phyloP scores from a whole-genome alignment of 2,113 vertebrate species.

The Oryzias melastigma region DNA sequence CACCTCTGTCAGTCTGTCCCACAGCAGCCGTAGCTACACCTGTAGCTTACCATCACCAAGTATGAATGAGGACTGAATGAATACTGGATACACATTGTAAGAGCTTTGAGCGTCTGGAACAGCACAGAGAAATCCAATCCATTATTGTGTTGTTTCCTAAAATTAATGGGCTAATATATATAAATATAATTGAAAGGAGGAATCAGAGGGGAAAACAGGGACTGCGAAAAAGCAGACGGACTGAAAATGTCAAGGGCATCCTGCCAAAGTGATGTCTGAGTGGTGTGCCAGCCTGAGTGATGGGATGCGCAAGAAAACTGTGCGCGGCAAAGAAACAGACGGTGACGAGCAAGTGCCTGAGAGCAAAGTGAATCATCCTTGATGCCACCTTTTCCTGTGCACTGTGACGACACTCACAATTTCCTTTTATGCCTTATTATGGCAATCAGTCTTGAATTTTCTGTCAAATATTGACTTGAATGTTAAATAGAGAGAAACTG shows the following conservation, averaged over 20 bases:
- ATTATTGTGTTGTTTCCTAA: too few relatives aligned
- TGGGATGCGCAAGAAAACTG: conserved; percentile 40
- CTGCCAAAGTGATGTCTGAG: conserved; percentile 40
- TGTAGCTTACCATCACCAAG: too few relatives aligned
- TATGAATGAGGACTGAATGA: too few relatives aligned
- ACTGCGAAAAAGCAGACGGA: conserved; percentile 25
- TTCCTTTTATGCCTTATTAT: conserved; percentile 36
- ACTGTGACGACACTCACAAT: conserved; percentile 28
- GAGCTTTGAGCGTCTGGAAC: too few relatives aligned
- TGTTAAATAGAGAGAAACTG: not conserved
- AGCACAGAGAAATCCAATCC: too few relatives aligned
- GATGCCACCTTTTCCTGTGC: conserved; percentile 30
- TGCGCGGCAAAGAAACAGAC: conserved; percentile 47
- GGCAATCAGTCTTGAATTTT: conserved; percentile 14
- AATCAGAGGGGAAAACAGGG: conserved; percentile 8
- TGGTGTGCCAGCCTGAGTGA: conserved; percentile 40
- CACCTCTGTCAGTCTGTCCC: too few relatives aligned
- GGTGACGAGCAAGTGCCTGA: conserved; percentile 26
- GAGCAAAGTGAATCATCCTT: conserved; percentile 43
- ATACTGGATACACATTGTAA: too few relatives aligned
- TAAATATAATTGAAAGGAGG: not conserved
- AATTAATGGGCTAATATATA: not conserved
- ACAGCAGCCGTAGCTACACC: too few relatives aligned
- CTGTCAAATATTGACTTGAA: conserved; percentile 2
- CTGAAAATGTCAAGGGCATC: conserved; percentile 53